phyloP scores from a whole-genome alignment of 2,888 invertebrate genomes.

The Physocephala rufipes region DNA sequence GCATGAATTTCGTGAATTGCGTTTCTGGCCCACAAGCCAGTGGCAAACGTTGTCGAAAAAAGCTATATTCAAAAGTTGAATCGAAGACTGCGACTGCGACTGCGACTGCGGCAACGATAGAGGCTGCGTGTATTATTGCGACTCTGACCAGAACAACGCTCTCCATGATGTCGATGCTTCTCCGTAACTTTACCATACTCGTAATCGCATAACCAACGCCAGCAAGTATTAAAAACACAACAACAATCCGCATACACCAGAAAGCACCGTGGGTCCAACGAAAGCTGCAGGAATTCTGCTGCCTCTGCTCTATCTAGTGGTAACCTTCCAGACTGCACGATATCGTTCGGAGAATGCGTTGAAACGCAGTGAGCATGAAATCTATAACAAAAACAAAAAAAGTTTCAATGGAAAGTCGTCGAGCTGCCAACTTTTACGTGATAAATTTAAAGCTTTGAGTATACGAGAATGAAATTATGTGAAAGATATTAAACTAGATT shows the following conservation, averaged over 20 bases:
- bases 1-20: slow-evolving; percentile 65
- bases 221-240: neutral
- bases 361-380: slow-evolving; percentile 29
- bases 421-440: too few relatives aligned
- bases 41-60: slow-evolving; percentile 45
- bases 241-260: slow-evolving; percentile 4
- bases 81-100: slow-evolving; percentile 32
- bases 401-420: too few relatives aligned
- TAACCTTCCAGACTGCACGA: neutral
- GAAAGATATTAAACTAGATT: too few relatives aligned
- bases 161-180: neutral
- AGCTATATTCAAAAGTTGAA: slow-evolving; percentile 18
- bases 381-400: neutral
- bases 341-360: slow-evolving; percentile 13
- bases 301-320: neutral
- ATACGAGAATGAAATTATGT: neutral
- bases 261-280: neutral
- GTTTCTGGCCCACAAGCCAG: slow-evolving; percentile 61
- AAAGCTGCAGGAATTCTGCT: neutral
- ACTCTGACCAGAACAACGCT: slow-evolving; percentile 6
- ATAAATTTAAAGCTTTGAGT: neutral
- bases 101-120: slow-evolving; percentile 7
- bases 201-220: neutral
- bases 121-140: slow-evolving; percentile 20
- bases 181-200: slow-evolving; percentile 15